Percentiles rank a stretch among this genome's conserved stretches.
These are phyloP conservation scores for Acestrorhynchus altus DNA, from an alignment of 2,797 vertebrate genomes.

Conservation along the genomic window DNA sequence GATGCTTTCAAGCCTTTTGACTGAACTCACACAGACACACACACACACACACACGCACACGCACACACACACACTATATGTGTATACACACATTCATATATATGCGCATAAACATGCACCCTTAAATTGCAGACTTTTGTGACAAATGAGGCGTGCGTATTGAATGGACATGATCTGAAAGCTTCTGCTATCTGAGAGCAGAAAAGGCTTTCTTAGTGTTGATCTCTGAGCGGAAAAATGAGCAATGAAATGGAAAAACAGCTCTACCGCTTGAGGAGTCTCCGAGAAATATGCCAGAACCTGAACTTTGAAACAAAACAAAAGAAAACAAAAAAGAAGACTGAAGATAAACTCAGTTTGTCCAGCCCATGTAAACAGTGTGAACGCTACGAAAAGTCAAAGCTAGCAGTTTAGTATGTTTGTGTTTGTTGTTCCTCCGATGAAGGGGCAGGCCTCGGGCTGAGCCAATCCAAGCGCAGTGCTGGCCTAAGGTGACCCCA, in stretches of 20 bases:
- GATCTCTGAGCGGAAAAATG: conserved; percentile 29
- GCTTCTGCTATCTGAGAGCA: conserved; percentile 31
- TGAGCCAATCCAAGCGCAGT: conserved; percentile 65
- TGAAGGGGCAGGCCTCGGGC: conserved; percentile 66
- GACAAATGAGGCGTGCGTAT: conserved; percentile 30
- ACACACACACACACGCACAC: neutral
- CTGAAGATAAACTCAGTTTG: conserved; percentile 46
- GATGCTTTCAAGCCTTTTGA: conserved; percentile 61
- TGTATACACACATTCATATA: neutral
- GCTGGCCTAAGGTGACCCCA: conserved; percentile 62
- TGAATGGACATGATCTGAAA: conserved; percentile 44
- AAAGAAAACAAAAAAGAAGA: conserved; percentile 34
- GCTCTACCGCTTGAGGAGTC: conserved; percentile 6
- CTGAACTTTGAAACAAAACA: conserved; percentile 49
- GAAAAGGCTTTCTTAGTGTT: conserved; percentile 30
- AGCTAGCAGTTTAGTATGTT: conserved; percentile 71
- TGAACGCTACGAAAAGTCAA: conserved; percentile 68
- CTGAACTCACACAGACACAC: conserved; percentile 41
- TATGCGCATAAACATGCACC: conserved; percentile 8
- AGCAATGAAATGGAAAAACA: conserved; percentile 23
- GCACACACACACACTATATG: neutral
- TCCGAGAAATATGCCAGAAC: conserved; percentile 57
- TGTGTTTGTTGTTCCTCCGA: conserved; percentile 68
- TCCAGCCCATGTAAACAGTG: neutral
- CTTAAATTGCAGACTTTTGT: conserved; percentile 31